A percentile compares a stretch with the other conserved stretches of the same genome.
phyloP scores from a whole-genome alignment of 2,888 invertebrate species.

The Conistra vaccinii region DNA sequence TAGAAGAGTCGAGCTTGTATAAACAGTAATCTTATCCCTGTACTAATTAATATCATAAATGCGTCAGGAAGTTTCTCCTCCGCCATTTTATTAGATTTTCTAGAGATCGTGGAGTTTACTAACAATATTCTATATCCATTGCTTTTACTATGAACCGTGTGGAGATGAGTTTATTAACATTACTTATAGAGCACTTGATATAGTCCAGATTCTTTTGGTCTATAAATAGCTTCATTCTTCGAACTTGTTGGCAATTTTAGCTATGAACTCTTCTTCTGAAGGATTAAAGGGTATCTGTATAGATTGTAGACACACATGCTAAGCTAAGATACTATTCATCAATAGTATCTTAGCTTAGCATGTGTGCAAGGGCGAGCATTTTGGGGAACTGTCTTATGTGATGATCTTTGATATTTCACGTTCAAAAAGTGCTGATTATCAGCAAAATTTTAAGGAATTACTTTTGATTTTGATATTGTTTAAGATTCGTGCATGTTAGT shows the following conservation, averaged over 20 bases:
- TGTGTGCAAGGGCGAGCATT: not conserved
- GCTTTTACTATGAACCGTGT: not conserved
- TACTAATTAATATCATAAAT: conserved; percentile 39
- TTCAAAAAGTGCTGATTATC: not conserved
- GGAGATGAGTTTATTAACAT: conserved; percentile 18
- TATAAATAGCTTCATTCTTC: conserved; percentile 15
- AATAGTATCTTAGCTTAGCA: too few relatives aligned
- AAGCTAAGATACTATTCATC: too few relatives aligned
- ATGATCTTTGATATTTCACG: not conserved
- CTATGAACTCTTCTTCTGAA: conserved; percentile 1
- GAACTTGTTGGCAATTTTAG: not conserved
- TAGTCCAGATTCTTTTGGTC: conserved; percentile 19
- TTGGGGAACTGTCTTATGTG: not conserved
- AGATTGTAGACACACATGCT: not conserved
- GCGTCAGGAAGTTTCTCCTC: not conserved
- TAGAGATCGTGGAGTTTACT: not conserved
- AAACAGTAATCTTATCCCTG: conserved; percentile 22
- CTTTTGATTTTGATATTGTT: not conserved
- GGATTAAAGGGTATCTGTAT: not conserved
- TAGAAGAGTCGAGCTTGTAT: conserved; percentile 9
- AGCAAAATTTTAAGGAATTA: not conserved
- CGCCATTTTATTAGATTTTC: conserved; percentile 15
- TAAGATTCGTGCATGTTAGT: not conserved
- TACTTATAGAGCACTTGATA: conserved; percentile 26
- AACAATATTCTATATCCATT: conserved; percentile 10